Evolutionary conservation across 2,797 vertebrate species (phyloP).

Genomic region (Coendou prehensilis): DNA sequence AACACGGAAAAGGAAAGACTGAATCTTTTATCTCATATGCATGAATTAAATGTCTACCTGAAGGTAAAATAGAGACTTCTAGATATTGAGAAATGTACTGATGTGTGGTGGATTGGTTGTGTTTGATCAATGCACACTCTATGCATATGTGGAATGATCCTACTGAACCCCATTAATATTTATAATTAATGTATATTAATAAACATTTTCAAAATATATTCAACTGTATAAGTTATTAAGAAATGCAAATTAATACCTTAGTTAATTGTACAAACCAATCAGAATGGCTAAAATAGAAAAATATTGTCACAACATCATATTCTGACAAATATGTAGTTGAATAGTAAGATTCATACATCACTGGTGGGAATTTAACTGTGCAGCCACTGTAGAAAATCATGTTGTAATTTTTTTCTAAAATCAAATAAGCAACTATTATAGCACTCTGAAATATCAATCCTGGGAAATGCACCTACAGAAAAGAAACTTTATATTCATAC

Average conservation of each 20-base stretch:
- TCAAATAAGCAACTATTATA: not conserved
- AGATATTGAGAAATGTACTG: not conserved
- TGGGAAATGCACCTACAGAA: not conserved
- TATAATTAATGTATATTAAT: not conserved
- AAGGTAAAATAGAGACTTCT: not conserved
- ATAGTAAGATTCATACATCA: not conserved
- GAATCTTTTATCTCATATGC: not conserved
- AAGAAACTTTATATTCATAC: not conserved
- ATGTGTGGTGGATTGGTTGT: no score
- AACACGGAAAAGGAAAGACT: not conserved
- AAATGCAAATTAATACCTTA: conserved; percentile 6
- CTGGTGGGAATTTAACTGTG: not conserved
- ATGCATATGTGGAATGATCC: not conserved
- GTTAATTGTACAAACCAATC: not conserved
- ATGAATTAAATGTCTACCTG: not conserved
- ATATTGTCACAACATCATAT: not conserved
- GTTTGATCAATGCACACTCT: not conserved
- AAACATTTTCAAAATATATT: not conserved
- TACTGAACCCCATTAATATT: not conserved
- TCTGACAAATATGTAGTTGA: not conserved
- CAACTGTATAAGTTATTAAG: not conserved
- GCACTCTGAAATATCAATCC: not conserved
- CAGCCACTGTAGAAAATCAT: not conserved
- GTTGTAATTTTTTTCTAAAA: conserved; percentile 46
- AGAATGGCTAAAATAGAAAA: not conserved